Evolutionary conservation across 2,888 invertebrate genomes (phyloP).

Genomic region (Platynereis dumerilii): DNA sequence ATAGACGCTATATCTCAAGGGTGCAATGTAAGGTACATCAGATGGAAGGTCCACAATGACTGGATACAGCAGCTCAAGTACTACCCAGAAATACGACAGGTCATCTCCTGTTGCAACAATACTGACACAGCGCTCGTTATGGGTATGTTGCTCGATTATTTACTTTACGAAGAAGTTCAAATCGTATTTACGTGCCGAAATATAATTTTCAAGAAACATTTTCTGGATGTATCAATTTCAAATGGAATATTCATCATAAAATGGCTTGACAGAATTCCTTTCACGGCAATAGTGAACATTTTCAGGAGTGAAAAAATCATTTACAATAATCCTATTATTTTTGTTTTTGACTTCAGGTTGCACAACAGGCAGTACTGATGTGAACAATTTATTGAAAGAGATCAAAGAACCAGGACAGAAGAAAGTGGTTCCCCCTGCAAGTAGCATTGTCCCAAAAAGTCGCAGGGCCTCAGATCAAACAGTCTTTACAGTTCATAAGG

Average conservation of each 20-base stretch:
- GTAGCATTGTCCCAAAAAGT: conserved; percentile 46
- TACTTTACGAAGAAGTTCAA: too few relatives aligned
- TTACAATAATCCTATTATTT: too few relatives aligned
- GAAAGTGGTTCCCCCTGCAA: conserved; percentile 37
- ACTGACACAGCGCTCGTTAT: conserved; percentile 61
- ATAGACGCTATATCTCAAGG: conserved; percentile 53
- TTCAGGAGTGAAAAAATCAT: too few relatives aligned
- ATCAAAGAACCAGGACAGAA: conserved; percentile 46
- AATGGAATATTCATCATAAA: too few relatives aligned
- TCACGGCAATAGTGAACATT: too few relatives aligned
- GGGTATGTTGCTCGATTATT: conserved; percentile 52
- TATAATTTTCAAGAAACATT: too few relatives aligned
- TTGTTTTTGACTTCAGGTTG: too few relatives aligned
- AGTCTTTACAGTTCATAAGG: conserved; percentile 63
- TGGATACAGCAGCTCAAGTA: conserved; percentile 64
- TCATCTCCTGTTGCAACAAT: conserved; percentile 63
- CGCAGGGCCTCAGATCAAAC: conserved; percentile 58
- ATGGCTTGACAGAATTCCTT: too few relatives aligned
- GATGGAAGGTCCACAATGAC: conserved; percentile 63
- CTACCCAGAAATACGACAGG: conserved; percentile 60
- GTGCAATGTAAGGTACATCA: conserved; percentile 56
- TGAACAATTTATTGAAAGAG: conserved; percentile 58
- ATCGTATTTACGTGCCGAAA: too few relatives aligned
- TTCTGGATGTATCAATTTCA: too few relatives aligned
- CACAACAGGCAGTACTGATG: conserved; percentile 60